phyloP scores from a whole-genome alignment of 2,888 invertebrate genomes.

The Onthophagus sagittarius region DNA sequence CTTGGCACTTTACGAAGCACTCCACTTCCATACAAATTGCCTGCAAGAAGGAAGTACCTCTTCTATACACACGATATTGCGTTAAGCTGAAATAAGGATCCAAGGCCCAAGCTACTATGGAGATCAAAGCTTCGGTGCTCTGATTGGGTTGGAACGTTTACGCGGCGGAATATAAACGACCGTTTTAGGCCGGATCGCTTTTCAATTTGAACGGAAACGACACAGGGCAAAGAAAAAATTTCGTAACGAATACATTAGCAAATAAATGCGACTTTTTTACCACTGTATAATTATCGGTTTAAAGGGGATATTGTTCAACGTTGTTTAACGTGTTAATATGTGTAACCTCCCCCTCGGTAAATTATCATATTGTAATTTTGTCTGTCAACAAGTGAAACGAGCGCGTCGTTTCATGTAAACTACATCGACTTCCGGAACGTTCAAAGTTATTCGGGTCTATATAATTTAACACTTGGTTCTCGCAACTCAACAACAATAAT shows the following conservation, averaged over 20 bases:
- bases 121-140: slow-evolving; percentile 8
- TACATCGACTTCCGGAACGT: not conserved
- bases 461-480: not conserved
- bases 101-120: not conserved
- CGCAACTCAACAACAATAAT: not conserved
- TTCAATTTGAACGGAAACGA: not conserved
- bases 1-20: not conserved
- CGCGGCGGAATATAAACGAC: not conserved
- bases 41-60: not conserved
- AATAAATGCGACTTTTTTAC: not conserved
- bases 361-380: not conserved
- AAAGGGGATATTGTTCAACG: not conserved
- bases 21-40: not conserved
- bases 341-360: not conserved
- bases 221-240: no score
- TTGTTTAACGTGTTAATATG: no score
- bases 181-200: not conserved
- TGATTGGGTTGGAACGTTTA: slow-evolving; percentile 6
- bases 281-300: not conserved
- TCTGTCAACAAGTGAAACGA: not conserved
- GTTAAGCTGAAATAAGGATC: slow-evolving; percentile 9
- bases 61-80: slow-evolving; percentile 2
- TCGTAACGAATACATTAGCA: not conserved
- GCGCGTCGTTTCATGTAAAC: not conserved
- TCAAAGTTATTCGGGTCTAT: not conserved